Conservation (phyloP, 2,113 vertebrate genomes). For the Abramis brama region DNA sequence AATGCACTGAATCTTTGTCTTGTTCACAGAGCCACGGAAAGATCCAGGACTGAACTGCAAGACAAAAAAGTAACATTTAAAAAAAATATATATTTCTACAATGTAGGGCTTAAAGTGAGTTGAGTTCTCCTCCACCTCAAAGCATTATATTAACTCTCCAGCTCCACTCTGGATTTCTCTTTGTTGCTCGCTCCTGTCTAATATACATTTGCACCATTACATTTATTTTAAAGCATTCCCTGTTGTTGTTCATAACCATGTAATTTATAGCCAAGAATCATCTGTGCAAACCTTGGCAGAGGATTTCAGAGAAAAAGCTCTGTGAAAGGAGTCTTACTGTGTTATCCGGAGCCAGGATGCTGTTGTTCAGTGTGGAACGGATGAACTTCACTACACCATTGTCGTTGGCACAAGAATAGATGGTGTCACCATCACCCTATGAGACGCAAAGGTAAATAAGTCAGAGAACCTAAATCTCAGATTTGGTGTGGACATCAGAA, state of each 20-base stretch:
- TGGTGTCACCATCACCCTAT: slow-evolving; percentile 49
- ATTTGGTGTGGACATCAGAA: neutral
- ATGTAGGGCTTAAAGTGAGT: neutral
- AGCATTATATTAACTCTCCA: neutral
- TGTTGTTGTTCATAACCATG: neutral
- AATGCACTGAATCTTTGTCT: slow-evolving; percentile 49
- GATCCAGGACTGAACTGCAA: slow-evolving; percentile 46
- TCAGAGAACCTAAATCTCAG: neutral
- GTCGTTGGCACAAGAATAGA: slow-evolving; percentile 65
- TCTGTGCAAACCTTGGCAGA: neutral
- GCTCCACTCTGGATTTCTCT: neutral
- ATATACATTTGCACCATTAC: neutral
- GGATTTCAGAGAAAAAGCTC: neutral
- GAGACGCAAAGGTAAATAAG: neutral
- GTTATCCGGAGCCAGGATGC: fast-evolving
- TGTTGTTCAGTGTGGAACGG: neutral
- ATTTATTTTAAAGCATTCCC: neutral
- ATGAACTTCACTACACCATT: neutral
- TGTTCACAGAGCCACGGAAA: slow-evolving; percentile 43
- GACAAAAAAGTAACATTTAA: neutral
- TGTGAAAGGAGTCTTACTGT: slow-evolving; percentile 50
- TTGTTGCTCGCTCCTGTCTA: neutral
- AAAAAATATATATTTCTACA: neutral
- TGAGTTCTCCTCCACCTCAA: neutral
- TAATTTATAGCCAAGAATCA: neutral